Conservation (phyloP, 2,888 invertebrate genomes). For the Alitta virens region DNA sequence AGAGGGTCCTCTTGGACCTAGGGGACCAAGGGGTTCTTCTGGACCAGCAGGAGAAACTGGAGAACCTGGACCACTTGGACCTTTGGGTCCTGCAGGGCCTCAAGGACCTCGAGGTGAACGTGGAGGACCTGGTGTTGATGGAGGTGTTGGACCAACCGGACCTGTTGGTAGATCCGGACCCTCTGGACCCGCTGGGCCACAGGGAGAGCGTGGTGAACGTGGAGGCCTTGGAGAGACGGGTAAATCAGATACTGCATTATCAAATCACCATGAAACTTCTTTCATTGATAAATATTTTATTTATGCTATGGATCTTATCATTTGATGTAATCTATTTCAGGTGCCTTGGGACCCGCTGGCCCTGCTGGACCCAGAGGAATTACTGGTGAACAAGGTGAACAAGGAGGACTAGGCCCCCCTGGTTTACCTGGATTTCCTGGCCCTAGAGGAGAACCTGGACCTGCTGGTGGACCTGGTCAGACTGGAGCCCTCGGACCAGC, state of each 20-base stretch:
- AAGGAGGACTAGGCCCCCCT: neutral
- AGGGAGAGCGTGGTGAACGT: neutral
- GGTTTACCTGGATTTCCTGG: slow-evolving; percentile 1
- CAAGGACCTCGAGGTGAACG: slow-evolving; percentile 11
- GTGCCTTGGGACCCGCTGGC: slow-evolving; percentile 2
- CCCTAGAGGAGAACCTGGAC: neutral
- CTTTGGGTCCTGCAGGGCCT: slow-evolving; percentile 18
- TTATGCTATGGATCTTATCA: too few species aligned
- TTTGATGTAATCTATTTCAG: neutral
- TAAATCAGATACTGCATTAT: too few species aligned
- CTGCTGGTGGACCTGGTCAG: neutral
- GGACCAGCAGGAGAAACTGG: slow-evolving; percentile 15
- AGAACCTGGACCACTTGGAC: slow-evolving; percentile 15
- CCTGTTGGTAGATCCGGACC: slow-evolving; percentile 19
- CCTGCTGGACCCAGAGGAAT: slow-evolving; percentile 1
- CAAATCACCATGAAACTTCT: too few species aligned
- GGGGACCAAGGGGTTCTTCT: slow-evolving; percentile 14
- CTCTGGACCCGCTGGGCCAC: slow-evolving; percentile 17
- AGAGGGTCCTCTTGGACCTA: neutral
- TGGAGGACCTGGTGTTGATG: slow-evolving; percentile 20
- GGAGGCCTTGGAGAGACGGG: slow-evolving; percentile 4
- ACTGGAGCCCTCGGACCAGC: neutral
- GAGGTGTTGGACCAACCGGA: slow-evolving; percentile 21
- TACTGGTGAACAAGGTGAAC: slow-evolving; percentile 1
- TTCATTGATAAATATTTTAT: too few species aligned